Evolutionary conservation across 2,797 vertebrate genomes (phyloP).

Genomic region (Monodelphis domestica): DNA sequence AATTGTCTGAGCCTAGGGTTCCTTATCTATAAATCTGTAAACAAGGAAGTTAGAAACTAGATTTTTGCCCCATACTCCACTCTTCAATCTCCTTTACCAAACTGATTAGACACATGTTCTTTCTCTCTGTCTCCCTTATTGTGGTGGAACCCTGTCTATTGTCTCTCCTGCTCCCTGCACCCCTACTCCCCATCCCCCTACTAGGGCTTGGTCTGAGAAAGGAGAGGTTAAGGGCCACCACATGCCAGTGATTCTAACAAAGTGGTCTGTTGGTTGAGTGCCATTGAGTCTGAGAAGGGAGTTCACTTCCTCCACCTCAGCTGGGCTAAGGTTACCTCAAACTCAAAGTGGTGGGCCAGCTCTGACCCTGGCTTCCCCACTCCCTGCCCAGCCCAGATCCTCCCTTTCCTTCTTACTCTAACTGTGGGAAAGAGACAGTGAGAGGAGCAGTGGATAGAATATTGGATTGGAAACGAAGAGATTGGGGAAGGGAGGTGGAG

Average conservation of each 20-base stretch:
- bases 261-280: background rate
- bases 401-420: background rate
- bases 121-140: background rate
- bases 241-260: background rate
- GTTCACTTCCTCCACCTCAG: background rate
- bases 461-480: background rate
- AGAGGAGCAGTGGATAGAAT: background rate
- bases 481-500: background rate
- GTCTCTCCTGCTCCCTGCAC: background rate
- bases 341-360: background rate
- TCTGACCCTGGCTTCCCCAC: background rate
- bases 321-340: background rate
- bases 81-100: background rate
- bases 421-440: background rate
- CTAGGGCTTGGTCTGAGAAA: background rate
- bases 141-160: background rate
- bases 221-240: background rate
- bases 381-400: background rate
- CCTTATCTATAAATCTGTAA: background rate
- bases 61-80: background rate
- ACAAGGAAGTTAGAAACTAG: background rate
- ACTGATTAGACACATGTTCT: background rate
- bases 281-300: background rate
- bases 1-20: background rate
- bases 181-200: background rate